These are phyloP conservation scores for Dicycla oo DNA, from an alignment of 2,888 invertebrate genomes.

Conservation along the genomic window DNA sequence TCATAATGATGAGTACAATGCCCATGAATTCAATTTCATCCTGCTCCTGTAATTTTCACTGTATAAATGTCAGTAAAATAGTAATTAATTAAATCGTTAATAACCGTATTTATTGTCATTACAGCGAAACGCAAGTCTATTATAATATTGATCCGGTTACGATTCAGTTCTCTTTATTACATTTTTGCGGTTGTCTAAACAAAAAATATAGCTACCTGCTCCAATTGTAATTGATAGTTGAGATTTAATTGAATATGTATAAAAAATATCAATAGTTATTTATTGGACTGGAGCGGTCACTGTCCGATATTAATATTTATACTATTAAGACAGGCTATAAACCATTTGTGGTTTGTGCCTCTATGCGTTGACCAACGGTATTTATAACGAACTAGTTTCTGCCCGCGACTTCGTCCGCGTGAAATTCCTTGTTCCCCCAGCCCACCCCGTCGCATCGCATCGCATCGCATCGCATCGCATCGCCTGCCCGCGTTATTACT, in stretches of 20 bases:
- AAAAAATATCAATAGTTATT: conserved; percentile 54
- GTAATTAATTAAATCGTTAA: conserved; percentile 20
- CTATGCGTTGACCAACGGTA: not conserved
- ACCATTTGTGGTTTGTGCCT: conserved; percentile 3
- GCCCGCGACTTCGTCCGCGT: too few species aligned
- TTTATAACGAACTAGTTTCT: conserved; percentile 2
- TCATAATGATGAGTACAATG: too few species aligned
- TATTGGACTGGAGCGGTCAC: conserved; percentile 39
- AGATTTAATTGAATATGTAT: conserved; percentile 60
- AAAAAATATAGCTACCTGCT: conserved; percentile 59
- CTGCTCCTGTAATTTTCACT: conserved; percentile 35
- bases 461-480: too few species aligned
- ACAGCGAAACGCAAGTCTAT: conserved; percentile 28
- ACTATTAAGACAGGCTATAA: conserved; percentile 16
- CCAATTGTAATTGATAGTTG: conserved; percentile 64
- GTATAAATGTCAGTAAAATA: conserved; percentile 33
- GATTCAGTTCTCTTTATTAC: conserved; percentile 36
- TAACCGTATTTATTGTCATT: conserved; percentile 28
- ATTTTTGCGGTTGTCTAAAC: conserved; percentile 39
- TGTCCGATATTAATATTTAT: conserved; percentile 48
- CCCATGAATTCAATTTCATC: too few species aligned
- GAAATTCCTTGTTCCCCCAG: too few species aligned
- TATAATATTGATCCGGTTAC: conserved; percentile 49
- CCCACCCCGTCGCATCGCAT: too few species aligned
- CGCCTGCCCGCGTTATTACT: too few species aligned